Evolutionary conservation across 2,888 invertebrate species (phyloP), one percentile per base, ranked within the genome.

Genomic region (Trissolcus japonicus): DNA sequence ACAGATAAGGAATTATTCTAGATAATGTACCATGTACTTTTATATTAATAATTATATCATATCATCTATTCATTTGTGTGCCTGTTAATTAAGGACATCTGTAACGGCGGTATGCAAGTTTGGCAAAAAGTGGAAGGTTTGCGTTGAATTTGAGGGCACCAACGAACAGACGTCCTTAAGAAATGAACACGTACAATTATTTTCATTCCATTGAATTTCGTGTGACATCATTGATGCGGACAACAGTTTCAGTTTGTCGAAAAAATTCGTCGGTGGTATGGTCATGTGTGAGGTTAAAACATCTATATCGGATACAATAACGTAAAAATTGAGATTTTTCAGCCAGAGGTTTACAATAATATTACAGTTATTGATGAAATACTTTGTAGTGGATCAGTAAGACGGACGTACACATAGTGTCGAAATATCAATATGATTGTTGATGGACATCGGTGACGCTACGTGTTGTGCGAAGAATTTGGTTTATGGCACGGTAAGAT

Each of bases 401-500:
- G 75, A 75, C 69, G 60, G 69, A 69, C 60, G 59, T 71, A 66
- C 50, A 75, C 40, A 67, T 51, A 46, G 56, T 63, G 62, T 63
- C 16, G 54, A 62, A 74, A 53, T 69, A 69, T 63, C 57, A 35
- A 35, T 35, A 53, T 80, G 80, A 71, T 81, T 80, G 80, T 80
- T 79, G 80, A 79, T 80, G 83, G 83, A 84, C 79, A 81, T 80
- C 81, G 82, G 81, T 80, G 82, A 84, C 82, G 83, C 80, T 72
- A 78, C 29, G 59, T 53, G 60, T 65, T 65, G 59, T 60, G 57
- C 54, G 60, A 72, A n/a, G 40, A 43, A 43, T 61, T 66, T 78
- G 35, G 35, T 54, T 87, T 89, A 88, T 89, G 88, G 88, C 88
- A 89, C 89, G 85, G 87, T 88, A 87, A 87, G 86, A 87, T 88